Conservation (phyloP, 2,113 vertebrate genomes). For the Cathartes aura region DNA sequence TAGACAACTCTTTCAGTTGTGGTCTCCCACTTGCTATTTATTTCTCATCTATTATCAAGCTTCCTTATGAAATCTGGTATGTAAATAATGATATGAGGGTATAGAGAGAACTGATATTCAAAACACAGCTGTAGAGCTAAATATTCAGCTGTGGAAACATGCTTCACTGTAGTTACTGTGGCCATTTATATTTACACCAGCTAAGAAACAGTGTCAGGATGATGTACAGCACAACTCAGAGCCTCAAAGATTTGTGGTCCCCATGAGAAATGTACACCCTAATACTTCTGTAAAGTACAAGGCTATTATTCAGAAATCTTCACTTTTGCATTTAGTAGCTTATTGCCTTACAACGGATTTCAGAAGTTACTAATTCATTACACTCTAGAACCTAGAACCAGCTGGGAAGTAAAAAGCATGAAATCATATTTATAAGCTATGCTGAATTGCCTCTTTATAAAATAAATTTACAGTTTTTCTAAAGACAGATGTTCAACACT, state of each 20-base stretch:
- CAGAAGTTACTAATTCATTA: conserved; percentile 22
- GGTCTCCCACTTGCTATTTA: neutral
- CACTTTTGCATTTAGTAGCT: conserved; percentile 5
- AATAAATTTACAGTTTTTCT: conserved; percentile 56
- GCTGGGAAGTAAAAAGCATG: conserved; percentile 27
- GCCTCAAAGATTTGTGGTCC: neutral
- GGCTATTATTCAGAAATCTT: neutral
- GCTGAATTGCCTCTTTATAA: conserved; percentile 45
- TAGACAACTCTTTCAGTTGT: neutral
- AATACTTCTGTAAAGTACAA: neutral
- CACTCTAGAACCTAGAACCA: conserved; percentile 37
- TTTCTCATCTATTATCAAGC: neutral
- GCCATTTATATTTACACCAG: neutral
- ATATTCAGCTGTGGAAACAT: neutral
- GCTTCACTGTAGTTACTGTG: neutral
- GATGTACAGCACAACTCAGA: neutral
- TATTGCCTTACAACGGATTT: conserved; percentile 1
- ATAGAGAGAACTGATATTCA: neutral
- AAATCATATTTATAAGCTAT: conserved; percentile 55
- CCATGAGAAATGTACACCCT: neutral
- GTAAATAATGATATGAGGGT: neutral
- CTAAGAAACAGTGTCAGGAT: neutral
- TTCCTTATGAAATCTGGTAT: neutral
- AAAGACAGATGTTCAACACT: conserved; percentile 50
- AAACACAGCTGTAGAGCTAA: neutral